Evolutionary conservation across 2,888 invertebrate genomes (phyloP), one percentile per base, ranked within the genome.

Genomic region (Anarsia innoxiella): DNA sequence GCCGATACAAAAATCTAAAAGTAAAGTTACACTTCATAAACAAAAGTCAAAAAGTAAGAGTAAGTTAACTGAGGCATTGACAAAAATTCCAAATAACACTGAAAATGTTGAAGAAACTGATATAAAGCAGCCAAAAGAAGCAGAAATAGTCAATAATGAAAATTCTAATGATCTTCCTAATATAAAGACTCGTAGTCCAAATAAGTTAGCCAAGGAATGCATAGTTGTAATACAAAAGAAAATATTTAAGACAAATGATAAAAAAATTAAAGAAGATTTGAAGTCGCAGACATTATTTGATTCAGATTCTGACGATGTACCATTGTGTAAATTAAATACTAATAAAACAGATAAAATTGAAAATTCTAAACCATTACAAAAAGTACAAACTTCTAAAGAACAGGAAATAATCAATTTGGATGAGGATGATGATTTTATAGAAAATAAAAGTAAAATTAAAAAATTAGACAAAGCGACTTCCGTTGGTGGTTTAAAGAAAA

Each of bases 161-260:
- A 19, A 5, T 19, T 19, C 19, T 19, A 19, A 19, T 19, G n/a
- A n/a, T n/a, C n/a, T n/a, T n/a, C n/a, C n/a, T n/a, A 37, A 43
- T 35, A 35, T 32, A 2, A 59, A 60, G 48, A 47, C 56, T 39
- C 68, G 46, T 42, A 67, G 66, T 45, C 83, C 83, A 2, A 76
- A 74, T 49, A 70, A 80, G 23, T 55, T 84, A 2, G 66, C 65
- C n/a, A 80, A 76, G 51, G 76, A 83, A 60, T 84, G 83, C 44
- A 59, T 82, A 40, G 76, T 82, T 36, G 72, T 83, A 2, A 67
- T 84, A 48, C 80, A 83, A 45, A 80, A 70, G 40, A 77, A 76
- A 47, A 58, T 82, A 44, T 68, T 73, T 30, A 78, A 70, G 40
- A 64, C 52, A 23, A 42, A 42, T n/a, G 31, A 32, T 19, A 15